Conservation (phyloP, 2,797 vertebrate species). For the Centropyge bicolor region DNA sequence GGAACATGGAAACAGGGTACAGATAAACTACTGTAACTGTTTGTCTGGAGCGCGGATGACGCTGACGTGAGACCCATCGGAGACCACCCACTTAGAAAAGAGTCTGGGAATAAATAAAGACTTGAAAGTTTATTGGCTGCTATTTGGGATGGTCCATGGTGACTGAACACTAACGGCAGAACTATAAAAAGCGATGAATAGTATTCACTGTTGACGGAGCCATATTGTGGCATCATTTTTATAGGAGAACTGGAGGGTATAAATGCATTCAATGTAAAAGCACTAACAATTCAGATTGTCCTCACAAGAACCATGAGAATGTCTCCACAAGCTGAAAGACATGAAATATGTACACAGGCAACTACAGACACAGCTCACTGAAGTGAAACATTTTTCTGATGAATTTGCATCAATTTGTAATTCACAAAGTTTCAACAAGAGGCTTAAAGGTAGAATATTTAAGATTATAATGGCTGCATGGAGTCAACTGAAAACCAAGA, state of each 20-base stretch:
- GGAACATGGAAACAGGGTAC: conserved; percentile 19
- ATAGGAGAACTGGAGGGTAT: not conserved
- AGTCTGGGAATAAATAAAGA: conserved; percentile 31
- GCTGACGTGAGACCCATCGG: conserved; percentile 1
- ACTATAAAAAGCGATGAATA: not conserved
- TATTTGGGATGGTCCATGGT: conserved; percentile 22
- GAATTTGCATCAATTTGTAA: not conserved
- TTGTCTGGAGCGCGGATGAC: conserved; percentile 29
- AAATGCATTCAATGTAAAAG: conserved; percentile 1
- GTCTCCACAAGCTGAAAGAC: not conserved
- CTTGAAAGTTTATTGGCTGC: conserved; percentile 32
- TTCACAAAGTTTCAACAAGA: not conserved
- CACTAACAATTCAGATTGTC: not conserved
- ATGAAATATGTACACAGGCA: not conserved
- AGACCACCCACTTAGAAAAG: conserved; percentile 42
- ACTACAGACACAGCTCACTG: conserved; percentile 4
- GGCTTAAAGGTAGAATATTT: not conserved
- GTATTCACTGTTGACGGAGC: not conserved
- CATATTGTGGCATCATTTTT: conserved; percentile 8
- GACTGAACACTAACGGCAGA: not conserved
- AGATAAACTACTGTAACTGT: conserved; percentile 24
- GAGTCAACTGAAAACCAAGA: not conserved
- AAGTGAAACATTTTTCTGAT: not conserved
- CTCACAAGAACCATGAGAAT: not conserved
- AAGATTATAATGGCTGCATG: not conserved